Evolutionary conservation across 2,888 invertebrate species (phyloP), one percentile per base, ranked within the genome.

Genomic region (Pollenia angustigena): DNA sequence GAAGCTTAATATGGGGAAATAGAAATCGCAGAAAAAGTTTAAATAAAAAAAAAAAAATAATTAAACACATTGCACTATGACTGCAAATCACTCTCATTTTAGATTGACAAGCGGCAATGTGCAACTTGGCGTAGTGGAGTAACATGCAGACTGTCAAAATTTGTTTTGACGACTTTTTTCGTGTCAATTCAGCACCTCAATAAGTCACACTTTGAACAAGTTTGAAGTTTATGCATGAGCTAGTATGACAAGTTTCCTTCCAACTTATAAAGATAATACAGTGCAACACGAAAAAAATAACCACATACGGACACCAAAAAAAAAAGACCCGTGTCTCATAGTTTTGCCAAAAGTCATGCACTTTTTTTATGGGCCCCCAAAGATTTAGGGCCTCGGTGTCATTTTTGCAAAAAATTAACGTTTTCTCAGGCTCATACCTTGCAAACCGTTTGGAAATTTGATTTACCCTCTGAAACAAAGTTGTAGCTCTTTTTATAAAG

Each of bases 1-100:
- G 40, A 68, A 50, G 60, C 48, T 72, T 44, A 48, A 68, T 54
- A 66, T 56, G 62, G 32, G 32, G 40, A 83, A 78, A 72, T 40
- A 64, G 52, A 58, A 76, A 64, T 87, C 48, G 32, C 46, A 56
- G 42, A 23, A 48, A 58, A 48, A 2, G 18, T 46, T 23, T 42
- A 74, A 75, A 64, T 23, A 87, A 44, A 48, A 71, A 54, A 48
- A 71, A 54, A 48, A 46, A 64, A 81, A 81, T 86, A 87, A 87
- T 89, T 89, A 87, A 85, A 85, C 87, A 87, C 76, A 87, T 79
- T 89, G 89, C 89, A 89, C 66, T 87, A 84, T 88, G 92, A 91
- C 91, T 92, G 92, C 88, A 92, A 92, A 92, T 92, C 90, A 90
- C 91, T 91, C 90, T 91, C 89, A 91, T 91, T 91, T 90, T 76